Evolutionary conservation across 2,888 invertebrate species (phyloP).

Genomic region (Mimachlamys varia): DNA sequence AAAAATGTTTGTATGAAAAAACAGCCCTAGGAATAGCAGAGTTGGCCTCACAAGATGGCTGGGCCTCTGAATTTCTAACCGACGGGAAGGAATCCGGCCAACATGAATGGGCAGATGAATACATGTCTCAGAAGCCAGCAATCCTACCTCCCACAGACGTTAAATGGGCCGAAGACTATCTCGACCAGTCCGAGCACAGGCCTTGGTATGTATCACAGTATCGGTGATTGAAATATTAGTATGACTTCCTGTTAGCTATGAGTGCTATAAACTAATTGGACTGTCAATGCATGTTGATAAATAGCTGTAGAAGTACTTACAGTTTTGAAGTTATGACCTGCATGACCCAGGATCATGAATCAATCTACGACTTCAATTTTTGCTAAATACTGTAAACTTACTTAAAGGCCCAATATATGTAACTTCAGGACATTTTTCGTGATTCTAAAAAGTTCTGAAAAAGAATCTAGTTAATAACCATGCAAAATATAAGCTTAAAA

Average conservation of each 20-base stretch:
- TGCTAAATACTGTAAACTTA: no score
- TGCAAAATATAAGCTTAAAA: no score
- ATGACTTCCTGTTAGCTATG: background rate
- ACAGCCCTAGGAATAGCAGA: slow-evolving; percentile 79
- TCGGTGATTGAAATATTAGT: background rate
- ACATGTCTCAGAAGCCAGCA: slow-evolving; percentile 55
- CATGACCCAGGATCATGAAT: no score
- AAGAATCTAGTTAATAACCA: no score
- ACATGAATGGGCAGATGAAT: slow-evolving; percentile 73
- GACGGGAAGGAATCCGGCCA: slow-evolving; percentile 61
- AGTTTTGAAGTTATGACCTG: no score
- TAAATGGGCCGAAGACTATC: slow-evolving; percentile 86
- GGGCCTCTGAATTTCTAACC: slow-evolving; percentile 78
- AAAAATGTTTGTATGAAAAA: slow-evolving; percentile 37
- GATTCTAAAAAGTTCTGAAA: no score
- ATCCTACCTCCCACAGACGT: slow-evolving; percentile 58
- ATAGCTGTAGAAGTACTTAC: no score
- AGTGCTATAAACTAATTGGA: no score
- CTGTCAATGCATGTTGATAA: no score
- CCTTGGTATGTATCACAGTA: slow-evolving; percentile 56
- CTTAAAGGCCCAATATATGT: no score
- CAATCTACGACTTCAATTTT: no score
- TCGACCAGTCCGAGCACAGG: slow-evolving; percentile 71
- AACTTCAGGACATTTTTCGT: no score
- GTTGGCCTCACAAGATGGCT: slow-evolving; percentile 76